Conservation (phyloP, 2,888 invertebrate genomes). For the Idaea biselata region DNA sequence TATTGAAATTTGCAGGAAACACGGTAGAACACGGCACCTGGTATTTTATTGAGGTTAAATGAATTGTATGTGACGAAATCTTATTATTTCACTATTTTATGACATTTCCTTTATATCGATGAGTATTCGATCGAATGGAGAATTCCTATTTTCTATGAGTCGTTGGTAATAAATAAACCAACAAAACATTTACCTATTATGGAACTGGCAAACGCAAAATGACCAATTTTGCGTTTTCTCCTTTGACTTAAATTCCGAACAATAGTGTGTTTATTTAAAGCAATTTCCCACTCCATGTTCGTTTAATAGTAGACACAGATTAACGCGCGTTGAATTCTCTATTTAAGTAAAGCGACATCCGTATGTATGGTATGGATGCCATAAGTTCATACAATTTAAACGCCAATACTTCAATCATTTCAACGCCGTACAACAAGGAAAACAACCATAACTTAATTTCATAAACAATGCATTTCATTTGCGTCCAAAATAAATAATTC, state of each 20-base stretch:
- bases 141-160: neutral
- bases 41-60: constrained; percentile 12
- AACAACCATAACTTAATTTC: constrained; percentile 8
- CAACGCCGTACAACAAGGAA: constrained; percentile 1
- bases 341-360: too few species aligned
- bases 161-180: neutral
- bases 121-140: neutral
- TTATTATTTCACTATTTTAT: neutral
- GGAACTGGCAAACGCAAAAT: too few species aligned
- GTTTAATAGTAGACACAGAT: too few species aligned
- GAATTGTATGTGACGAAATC: constrained; percentile 14
- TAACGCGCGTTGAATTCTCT: too few species aligned
- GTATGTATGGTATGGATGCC: too few species aligned
- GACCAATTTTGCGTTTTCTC: too few species aligned
- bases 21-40: constrained; percentile 11
- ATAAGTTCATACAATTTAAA: neutral
- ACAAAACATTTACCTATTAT: too few species aligned
- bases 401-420: neutral
- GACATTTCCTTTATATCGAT: neutral
- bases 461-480: constrained; percentile 4
- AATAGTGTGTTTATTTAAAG: too few species aligned
- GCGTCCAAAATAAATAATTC: constrained; percentile 22
- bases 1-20: constrained; percentile 34
- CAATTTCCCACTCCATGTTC: too few species aligned
- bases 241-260: too few species aligned